Evolutionary conservation across 2,797 vertebrate genomes (phyloP).

Genomic region (Balearica regulorum): DNA sequence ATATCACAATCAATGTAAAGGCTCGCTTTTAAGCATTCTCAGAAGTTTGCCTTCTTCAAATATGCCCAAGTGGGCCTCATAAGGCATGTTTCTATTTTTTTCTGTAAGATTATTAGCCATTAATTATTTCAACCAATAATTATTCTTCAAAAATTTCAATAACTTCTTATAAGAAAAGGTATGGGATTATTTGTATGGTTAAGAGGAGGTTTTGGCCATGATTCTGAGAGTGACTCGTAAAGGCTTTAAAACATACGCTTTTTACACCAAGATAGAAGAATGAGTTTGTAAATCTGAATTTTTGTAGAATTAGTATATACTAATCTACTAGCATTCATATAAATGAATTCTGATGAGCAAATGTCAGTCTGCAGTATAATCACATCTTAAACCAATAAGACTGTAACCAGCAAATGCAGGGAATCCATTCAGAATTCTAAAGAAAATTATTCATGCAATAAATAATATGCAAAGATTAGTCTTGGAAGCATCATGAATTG

Average conservation of each 20-base stretch:
- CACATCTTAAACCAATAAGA: slow-evolving; percentile 28
- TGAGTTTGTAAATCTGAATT: not conserved
- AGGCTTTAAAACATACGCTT: not conserved
- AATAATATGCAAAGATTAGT: not conserved
- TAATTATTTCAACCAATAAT: slow-evolving; percentile 9
- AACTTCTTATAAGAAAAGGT: not conserved
- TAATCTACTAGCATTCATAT: not conserved
- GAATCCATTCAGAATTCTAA: not conserved
- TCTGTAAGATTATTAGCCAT: not conserved
- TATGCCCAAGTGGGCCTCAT: not conserved
- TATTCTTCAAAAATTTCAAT: not conserved
- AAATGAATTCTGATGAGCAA: slow-evolving; percentile 3
- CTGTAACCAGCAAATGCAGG: not conserved
- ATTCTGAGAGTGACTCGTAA: not conserved
- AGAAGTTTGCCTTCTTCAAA: not conserved
- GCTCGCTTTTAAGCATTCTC: not conserved
- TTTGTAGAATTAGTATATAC: not conserved
- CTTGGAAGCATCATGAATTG: not conserved
- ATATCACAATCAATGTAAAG: not conserved
- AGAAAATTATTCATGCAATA: slow-evolving; percentile 18
- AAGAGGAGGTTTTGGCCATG: not conserved
- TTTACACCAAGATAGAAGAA: not conserved
- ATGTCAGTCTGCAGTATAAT: not conserved
- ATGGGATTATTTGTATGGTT: not conserved
- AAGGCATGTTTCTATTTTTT: slow-evolving; percentile 7